Conservation (phyloP, 2,888 invertebrate genomes). For the Rotaria magnacalcarata region DNA sequence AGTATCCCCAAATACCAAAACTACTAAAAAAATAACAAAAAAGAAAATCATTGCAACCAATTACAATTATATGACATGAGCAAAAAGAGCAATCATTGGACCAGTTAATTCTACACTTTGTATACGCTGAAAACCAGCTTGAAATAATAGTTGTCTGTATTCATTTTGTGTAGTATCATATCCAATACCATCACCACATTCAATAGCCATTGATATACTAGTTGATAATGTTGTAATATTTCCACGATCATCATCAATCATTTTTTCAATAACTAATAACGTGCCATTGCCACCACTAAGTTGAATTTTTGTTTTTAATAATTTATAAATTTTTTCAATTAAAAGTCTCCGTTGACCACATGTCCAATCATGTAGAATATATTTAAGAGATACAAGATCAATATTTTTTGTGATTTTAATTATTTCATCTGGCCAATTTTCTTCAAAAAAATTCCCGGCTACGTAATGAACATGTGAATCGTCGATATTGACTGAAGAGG, state of each 20-base stretch:
- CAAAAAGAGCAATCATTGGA: not conserved
- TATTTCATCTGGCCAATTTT: not conserved
- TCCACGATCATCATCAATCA: not conserved
- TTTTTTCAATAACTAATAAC: slow-evolving; percentile 1
- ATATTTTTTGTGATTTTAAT: not conserved
- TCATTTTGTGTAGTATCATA: not conserved
- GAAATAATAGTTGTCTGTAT: not conserved
- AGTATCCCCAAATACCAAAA: not conserved
- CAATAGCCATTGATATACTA: not conserved
- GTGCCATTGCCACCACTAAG: not conserved
- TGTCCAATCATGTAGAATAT: slow-evolving; percentile 6
- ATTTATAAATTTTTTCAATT: not conserved
- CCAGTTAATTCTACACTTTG: not conserved
- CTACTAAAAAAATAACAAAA: no score
- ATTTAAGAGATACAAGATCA: not conserved
- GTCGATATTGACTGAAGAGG: not conserved
- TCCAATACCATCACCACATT: not conserved
- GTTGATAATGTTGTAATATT: not conserved
- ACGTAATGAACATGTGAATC: not conserved
- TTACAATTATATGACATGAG: not conserved
- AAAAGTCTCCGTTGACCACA: not conserved
- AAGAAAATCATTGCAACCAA: not conserved
- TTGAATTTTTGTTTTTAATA: not conserved
- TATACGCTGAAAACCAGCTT: not conserved
- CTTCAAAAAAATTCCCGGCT: not conserved